phyloP scores from a whole-genome alignment of 2,113 vertebrate species.

The Acinonyx jubatus region DNA sequence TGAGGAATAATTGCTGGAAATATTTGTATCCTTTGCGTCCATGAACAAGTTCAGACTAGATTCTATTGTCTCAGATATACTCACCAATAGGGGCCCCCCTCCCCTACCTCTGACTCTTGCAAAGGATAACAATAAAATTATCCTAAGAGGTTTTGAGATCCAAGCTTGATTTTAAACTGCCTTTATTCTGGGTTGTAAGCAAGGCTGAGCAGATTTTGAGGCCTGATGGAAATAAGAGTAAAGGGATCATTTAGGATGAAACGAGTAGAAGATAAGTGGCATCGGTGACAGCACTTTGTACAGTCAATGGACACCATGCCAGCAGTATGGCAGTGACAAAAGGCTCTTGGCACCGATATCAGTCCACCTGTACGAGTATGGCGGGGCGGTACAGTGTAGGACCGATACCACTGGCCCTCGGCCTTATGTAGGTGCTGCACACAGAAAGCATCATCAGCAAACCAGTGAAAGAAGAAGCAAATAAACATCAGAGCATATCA shows the following conservation, averaged over 20 bases:
- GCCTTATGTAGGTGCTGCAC: neutral
- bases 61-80: neutral
- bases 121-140: neutral
- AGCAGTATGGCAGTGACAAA: neutral
- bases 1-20: neutral
- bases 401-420: neutral
- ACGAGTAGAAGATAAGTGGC: neutral
- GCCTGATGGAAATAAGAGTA: neutral
- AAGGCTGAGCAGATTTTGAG: neutral
- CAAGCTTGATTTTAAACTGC: neutral
- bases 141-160: neutral
- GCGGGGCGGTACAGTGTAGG: neutral
- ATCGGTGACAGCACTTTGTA: neutral
- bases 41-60: neutral
- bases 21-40: neutral
- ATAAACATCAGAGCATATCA: neutral
- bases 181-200: neutral
- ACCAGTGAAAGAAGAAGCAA: neutral
- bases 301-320: neutral
- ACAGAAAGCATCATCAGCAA: neutral
- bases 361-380: too few species aligned
- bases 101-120: neutral
- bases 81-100: neutral
- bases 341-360: neutral
- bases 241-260: neutral